Evolutionary conservation across 2,797 vertebrate species (phyloP).

Genomic region (Parambassis ranga): DNA sequence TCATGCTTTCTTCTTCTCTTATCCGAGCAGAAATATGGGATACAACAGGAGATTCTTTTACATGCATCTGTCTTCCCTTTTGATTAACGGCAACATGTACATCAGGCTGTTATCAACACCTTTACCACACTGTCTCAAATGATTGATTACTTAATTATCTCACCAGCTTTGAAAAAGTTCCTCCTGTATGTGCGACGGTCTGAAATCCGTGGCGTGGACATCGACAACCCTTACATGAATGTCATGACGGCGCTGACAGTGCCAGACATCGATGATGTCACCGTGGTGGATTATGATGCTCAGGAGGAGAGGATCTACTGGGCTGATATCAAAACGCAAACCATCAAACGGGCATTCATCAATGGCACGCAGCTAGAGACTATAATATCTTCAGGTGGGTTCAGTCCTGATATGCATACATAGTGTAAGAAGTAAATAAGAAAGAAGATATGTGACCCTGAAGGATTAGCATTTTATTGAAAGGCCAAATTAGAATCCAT

Average conservation of each 20-base stretch:
- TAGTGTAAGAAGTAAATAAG: no score
- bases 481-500: no score
- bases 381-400: slow-evolving; percentile 92
- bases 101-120: neutral
- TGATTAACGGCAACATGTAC: slow-evolving; percentile 5
- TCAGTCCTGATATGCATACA: neutral
- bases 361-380: slow-evolving; percentile 96
- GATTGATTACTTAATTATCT: slow-evolving; percentile 8
- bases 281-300: slow-evolving; percentile 94
- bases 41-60: neutral
- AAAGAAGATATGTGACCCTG: no score
- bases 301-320: slow-evolving; percentile 94
- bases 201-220: slow-evolving; percentile 96
- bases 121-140: neutral
- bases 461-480: no score
- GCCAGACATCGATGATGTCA: slow-evolving; percentile 97
- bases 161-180: slow-evolving; percentile 91
- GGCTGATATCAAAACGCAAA: slow-evolving; percentile 97
- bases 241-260: slow-evolving; percentile 97
- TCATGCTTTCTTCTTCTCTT: neutral
- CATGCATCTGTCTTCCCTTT: neutral
- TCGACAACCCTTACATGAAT: slow-evolving; percentile 98
- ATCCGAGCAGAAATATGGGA: neutral
- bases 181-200: slow-evolving; percentile 92
- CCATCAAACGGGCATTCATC: slow-evolving; percentile 95